These are phyloP conservation scores for Drosophila suboccidentalis DNA, from an alignment of 2,888 invertebrate genomes.

Conservation along the genomic window DNA sequence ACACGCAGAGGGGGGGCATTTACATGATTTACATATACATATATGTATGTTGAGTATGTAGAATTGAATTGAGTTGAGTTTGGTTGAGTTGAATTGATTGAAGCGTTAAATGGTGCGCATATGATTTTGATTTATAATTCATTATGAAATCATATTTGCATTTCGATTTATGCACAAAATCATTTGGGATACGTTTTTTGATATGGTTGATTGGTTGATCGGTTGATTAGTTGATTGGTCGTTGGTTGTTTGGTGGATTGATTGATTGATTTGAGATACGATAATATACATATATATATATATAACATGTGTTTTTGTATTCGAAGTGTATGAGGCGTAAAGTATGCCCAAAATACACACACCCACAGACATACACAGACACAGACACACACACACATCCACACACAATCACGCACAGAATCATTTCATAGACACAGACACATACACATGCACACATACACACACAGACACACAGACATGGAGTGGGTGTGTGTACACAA, in stretches of 20 bases:
- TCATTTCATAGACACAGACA: neutral
- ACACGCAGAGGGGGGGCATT: constrained; percentile 50
- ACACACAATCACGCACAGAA: too few species aligned
- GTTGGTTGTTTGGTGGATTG: constrained; percentile 42
- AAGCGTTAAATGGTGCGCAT: constrained; percentile 68
- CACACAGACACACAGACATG: constrained; percentile 18
- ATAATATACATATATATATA: constrained; percentile 41
- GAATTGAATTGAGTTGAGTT: constrained; percentile 20
- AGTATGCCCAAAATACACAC: constrained; percentile 58
- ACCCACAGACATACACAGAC: constrained; percentile 37
- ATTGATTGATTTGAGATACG: constrained; percentile 49
- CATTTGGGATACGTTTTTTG: constrained; percentile 55
- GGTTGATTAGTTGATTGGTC: constrained; percentile 44
- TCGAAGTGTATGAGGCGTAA: constrained; percentile 43
- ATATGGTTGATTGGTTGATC: constrained; percentile 44
- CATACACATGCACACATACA: constrained; percentile 7
- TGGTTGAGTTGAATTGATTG: constrained; percentile 23
- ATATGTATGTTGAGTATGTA: constrained; percentile 28
- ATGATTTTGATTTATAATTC: constrained; percentile 49
- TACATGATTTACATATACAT: constrained; percentile 39
- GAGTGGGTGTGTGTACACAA: constrained; percentile 64
- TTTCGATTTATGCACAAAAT: constrained; percentile 54
- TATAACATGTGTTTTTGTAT: constrained; percentile 34
- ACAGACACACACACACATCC: constrained; percentile 11
- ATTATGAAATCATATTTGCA: constrained; percentile 57